Evolutionary conservation across 2,888 invertebrate species (phyloP), one percentile per base, ranked within the genome.

Genomic region (Mongoloraphidia duomilia): DNA sequence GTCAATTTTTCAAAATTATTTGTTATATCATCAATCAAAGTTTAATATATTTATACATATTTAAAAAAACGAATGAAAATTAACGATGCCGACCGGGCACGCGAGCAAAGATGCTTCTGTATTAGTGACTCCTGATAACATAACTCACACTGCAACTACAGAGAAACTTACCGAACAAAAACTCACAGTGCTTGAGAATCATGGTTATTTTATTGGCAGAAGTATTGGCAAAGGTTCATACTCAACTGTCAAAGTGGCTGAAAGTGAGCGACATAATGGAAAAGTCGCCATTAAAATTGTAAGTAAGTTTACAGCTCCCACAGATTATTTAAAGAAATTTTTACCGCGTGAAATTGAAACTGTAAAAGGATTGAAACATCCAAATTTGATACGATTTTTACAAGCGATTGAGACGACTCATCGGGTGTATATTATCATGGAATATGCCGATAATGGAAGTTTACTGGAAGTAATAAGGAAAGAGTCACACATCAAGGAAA

Each of bases 341-440:
- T 65, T 88, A 49, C 86, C 87, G 0, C 74, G 87, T 55, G 88
- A 88, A 71, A 84, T 88, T 53, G 83, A 86, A 65, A 84, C 87
- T 13, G 86, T 88, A 0, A 87, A 84, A 66, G 83, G 84, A 14
- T 66, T 88, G 50, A 80, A 80, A 60, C 88, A 88, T 72, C 79
- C 81, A 47, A 84, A 87, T 66, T 69, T 88, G 45, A 86, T 88
- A 61, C 72, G 83, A 54, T 88, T 86, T 63, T 74, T 84, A 56
- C 86, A 88, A 67, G 85, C 86, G 37, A 87, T 88, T 52, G 88
- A 88, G 72, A 87, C 87, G 1, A 86, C 85, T 45, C 85, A 86
- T 63, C 79, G 85, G 85, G 84, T 88, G 4, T 88, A 88, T 61
- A 81, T 88, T 55, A 80, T 88, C 36, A 88, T 88, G 88, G 86